These are phyloP conservation scores for Lagopus muta DNA, from an alignment of 2,113 vertebrate genomes.

Conservation along the genomic window DNA sequence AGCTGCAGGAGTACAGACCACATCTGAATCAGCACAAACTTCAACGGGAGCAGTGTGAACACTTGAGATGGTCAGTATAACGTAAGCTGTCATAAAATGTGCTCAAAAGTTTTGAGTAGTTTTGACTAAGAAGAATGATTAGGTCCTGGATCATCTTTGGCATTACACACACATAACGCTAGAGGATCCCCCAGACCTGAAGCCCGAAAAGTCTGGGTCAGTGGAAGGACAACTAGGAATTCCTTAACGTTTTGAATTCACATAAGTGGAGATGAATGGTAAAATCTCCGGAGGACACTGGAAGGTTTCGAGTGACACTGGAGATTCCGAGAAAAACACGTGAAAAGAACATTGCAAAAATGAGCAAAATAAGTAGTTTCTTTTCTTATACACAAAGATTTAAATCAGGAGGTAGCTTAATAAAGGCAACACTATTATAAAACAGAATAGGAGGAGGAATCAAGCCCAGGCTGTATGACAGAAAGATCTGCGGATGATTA, in stretches of 20 bases:
- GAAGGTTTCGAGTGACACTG: not conserved
- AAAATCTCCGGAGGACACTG: not conserved
- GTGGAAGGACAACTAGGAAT: not conserved
- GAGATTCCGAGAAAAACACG: not conserved
- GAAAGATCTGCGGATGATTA: constrained; percentile 1
- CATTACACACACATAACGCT: not conserved
- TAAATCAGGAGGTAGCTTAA: not conserved
- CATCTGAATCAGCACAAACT: not conserved
- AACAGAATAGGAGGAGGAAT: not conserved
- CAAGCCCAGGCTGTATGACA: not conserved
- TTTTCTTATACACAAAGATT: not conserved
- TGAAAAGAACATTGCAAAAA: not conserved
- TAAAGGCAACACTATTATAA: not conserved
- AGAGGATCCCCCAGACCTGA: not conserved
- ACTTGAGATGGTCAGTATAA: not conserved
- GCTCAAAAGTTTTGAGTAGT: not conserved
- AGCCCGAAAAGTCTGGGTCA: not conserved
- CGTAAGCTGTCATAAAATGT: not conserved
- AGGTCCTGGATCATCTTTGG: not conserved
- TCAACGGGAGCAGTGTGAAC: not conserved
- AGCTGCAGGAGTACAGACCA: not conserved
- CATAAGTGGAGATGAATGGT: not conserved
- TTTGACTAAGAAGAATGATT: not conserved
- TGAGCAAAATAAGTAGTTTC: not conserved
- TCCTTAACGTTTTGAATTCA: not conserved